Base-by-base conservation (phyloP, 2,797 vertebrate genomes). In the Botia kubotai region DNA sequence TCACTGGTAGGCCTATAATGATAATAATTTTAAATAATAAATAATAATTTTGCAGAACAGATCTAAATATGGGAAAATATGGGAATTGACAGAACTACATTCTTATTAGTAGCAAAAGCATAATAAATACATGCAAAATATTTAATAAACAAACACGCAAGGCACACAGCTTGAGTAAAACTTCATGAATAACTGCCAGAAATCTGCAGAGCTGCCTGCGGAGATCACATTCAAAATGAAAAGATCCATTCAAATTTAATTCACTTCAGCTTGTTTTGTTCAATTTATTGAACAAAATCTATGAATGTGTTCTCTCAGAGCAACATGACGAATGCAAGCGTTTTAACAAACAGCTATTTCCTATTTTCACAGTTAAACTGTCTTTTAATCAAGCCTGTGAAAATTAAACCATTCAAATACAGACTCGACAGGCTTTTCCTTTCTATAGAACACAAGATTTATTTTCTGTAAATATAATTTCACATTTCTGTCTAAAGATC, bases 401-500 rank as follows among this genome's bases (percentile, higher is more conserved):
- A 17, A 66, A 36, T 36, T 76, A 67, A 72, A 52, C 67, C 39
- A 23, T 58, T 16, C 12, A 53, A 6, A 21, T 29, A 55, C 55
- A 21, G 11, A 5, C 52, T 55, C 46, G 43, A 60, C 58, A 77
- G 29, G 69, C 58, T 43, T 70, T 52, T 13, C 52, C n/a, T 55
- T 19, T 53, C 62, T 16, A 16, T 26, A 29, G 21, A 43, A 71
- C 72, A 72, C 26, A 39, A 19, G 11, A 21, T 72, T 67, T 14
- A 55, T 69, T 69, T 69, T 82, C 50, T 72, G 66, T n/a, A 79
- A 79, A 71, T n/a, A 36, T 72, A 39, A 75, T 50, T 72, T 23
- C 46, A 58, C 60, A 53, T 80, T 66, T 72, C 39, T 57, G 26
- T 36, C 72, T 75, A 29, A 83, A 26, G 50, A 23, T 16, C 21